A percentile compares a stretch with the other conserved stretches of the same genome.
Evolutionary conservation across 2,888 invertebrate species (phyloP).

Genomic region (Dione vanillae): DNA sequence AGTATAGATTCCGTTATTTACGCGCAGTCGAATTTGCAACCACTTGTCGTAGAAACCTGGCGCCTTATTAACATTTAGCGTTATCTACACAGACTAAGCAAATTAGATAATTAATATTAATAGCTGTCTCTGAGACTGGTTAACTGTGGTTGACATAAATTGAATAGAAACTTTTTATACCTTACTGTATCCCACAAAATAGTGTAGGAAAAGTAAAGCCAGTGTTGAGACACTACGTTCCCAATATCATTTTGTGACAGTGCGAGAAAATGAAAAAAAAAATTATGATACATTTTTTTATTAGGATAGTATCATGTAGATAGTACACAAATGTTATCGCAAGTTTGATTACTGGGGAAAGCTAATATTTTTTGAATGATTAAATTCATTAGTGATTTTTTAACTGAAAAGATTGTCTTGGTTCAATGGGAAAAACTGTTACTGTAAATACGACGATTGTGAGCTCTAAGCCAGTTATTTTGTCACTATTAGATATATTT

Average conservation of each 20-base stretch:
- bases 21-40: neutral
- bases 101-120: conserved; percentile 28
- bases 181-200: too few species aligned
- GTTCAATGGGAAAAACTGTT: too few species aligned
- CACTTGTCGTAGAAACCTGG: conserved; percentile 28
- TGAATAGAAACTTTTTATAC: too few species aligned
- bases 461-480: too few species aligned
- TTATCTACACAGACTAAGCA: conserved; percentile 22
- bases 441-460: too few species aligned
- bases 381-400: too few species aligned
- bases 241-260: too few species aligned
- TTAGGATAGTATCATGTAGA: neutral
- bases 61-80: conserved; percentile 34
- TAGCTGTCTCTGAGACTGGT: neutral
- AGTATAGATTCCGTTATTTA: too few species aligned
- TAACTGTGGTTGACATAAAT: conserved; percentile 4
- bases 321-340: neutral
- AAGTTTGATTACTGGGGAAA: neutral
- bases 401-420: too few species aligned
- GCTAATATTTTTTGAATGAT: neutral
- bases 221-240: too few species aligned
- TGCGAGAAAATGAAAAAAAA: neutral
- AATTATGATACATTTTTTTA: neutral
- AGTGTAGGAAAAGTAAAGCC: too few species aligned
- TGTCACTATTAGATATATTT: too few species aligned